phyloP scores from a whole-genome alignment of 2,797 vertebrate species.

The Arnoldichthys spilopterus region DNA sequence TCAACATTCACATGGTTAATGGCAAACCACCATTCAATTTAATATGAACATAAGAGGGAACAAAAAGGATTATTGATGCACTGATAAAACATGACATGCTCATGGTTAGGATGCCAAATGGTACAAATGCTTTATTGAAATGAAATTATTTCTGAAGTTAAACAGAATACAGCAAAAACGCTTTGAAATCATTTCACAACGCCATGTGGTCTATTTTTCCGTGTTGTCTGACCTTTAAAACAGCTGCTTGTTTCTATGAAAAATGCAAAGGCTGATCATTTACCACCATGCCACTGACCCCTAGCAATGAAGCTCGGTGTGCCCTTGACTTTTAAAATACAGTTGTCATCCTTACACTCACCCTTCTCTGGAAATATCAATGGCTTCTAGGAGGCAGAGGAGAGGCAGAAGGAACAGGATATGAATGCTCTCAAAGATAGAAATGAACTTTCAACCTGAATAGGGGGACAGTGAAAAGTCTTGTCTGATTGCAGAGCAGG shows the following conservation, averaged over 20 bases:
- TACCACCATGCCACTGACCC: background rate
- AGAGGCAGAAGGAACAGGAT: background rate
- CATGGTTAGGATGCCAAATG: background rate
- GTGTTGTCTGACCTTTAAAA: no score
- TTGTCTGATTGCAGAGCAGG: background rate
- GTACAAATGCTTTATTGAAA: background rate
- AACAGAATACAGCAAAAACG: background rate
- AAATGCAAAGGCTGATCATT: no score
- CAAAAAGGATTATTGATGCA: background rate
- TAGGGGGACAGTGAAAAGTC: background rate
- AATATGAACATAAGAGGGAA: background rate
- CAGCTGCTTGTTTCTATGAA: no score
- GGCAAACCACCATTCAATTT: no score
- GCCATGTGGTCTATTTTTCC: no score
- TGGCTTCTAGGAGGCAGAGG: background rate
- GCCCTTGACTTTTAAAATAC: background rate
- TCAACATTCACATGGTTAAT: no score
- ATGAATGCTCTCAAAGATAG: background rate
- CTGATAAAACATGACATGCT: slow-evolving; percentile 11
- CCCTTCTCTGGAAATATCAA: background rate
- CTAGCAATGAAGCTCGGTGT: background rate
- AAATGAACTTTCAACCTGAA: background rate
- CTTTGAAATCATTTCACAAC: no score
- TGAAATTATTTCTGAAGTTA: background rate
- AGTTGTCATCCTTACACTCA: no score